A percentile compares a stretch with the other conserved stretches of the same genome.
These are phyloP conservation scores for Venusia cambrica DNA, from an alignment of 2,888 invertebrate genomes.

Conservation along the genomic window DNA sequence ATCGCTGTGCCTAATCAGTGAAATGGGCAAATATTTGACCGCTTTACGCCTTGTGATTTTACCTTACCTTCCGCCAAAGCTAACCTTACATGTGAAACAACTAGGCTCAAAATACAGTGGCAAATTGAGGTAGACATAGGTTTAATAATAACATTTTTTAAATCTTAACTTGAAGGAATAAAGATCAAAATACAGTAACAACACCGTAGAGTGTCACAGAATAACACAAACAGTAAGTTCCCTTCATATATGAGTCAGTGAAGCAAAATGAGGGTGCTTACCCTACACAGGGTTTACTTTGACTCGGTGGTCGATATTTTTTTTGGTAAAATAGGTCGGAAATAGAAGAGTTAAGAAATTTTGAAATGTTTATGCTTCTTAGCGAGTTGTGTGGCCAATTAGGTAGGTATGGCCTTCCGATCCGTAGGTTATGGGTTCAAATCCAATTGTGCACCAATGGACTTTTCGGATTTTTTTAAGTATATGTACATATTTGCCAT, in stretches of 20 bases:
- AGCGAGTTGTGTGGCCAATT: too few species aligned
- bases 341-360: too few species aligned
- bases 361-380: too few species aligned
- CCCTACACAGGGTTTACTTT: slow-evolving; percentile 52
- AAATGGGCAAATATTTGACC: slow-evolving; percentile 65
- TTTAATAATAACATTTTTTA: too few species aligned
- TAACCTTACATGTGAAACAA: slow-evolving; percentile 12
- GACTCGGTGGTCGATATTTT: slow-evolving; percentile 61
- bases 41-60: slow-evolving; percentile 40
- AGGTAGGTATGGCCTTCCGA: too few species aligned
- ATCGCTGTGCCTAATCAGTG: slow-evolving; percentile 48
- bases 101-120: slow-evolving; percentile 28
- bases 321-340: slow-evolving; percentile 38
- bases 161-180: too few species aligned
- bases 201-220: too few species aligned
- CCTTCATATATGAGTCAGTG: slow-evolving; percentile 52
- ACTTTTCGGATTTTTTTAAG: too few species aligned
- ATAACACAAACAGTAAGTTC: slow-evolving; percentile 19
- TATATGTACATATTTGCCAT: too few species aligned
- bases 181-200: too few species aligned
- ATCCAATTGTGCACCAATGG: too few species aligned
- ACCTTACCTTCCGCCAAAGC: background rate
- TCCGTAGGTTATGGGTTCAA: too few species aligned
- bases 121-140: slow-evolving; percentile 3
- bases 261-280: slow-evolving; percentile 49